These are phyloP conservation scores for Ploceus nigricollis DNA, from an alignment of 2,113 vertebrate species.

Conservation along the genomic window DNA sequence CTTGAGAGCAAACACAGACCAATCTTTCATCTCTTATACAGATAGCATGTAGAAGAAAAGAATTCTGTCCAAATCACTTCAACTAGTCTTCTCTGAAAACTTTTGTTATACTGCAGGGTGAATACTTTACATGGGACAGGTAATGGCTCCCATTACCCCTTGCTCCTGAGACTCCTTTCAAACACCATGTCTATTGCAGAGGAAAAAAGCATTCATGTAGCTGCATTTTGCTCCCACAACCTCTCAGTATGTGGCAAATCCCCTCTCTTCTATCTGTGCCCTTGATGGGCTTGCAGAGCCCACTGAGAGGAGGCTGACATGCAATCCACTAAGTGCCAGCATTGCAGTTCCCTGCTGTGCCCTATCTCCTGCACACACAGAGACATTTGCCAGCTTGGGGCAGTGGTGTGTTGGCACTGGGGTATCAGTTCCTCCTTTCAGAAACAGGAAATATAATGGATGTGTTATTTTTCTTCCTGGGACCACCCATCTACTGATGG, in stretches of 20 bases:
- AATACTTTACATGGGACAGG: not conserved
- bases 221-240: not conserved
- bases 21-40: not conserved
- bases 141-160: not conserved
- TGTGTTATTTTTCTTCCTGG: not conserved
- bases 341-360: not conserved
- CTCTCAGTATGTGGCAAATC: not conserved
- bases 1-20: not conserved
- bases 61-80: not conserved
- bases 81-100: not conserved
- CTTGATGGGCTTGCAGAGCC: constrained; percentile 15
- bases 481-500: not conserved
- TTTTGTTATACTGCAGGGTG: accelerated
- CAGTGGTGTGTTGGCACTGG: not conserved
- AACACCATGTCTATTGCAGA: not conserved
- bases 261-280: not conserved
- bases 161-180: not conserved
- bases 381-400: not conserved
- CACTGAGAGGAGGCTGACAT: not conserved
- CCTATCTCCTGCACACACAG: not conserved
- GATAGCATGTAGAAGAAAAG: not conserved
- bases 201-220: not conserved
- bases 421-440: not conserved
- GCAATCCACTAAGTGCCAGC: not conserved
- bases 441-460: not conserved